Evolutionary conservation across 2,113 vertebrate species (phyloP).

Genomic region (Callopanchax toddi): DNA sequence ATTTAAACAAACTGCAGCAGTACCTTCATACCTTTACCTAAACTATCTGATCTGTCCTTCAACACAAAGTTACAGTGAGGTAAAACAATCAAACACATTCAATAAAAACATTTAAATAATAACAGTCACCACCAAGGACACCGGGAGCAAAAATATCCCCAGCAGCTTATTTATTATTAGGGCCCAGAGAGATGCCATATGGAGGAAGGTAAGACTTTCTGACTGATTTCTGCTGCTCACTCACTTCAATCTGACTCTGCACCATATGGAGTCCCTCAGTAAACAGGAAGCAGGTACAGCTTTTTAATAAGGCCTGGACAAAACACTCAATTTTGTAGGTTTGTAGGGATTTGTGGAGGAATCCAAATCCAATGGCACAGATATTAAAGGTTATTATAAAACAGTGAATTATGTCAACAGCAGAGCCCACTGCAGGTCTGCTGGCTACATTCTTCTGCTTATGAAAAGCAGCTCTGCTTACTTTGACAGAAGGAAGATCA

Average conservation of each 20-base stretch:
- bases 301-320: conserved; percentile 35
- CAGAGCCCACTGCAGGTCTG: conserved; percentile 11
- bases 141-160: conserved; percentile 4
- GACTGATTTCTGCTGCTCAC: conserved; percentile 25
- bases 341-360: conserved; percentile 61
- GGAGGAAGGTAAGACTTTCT: conserved; percentile 6
- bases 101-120: not conserved
- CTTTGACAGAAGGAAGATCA: conserved; percentile 32
- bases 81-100: not conserved
- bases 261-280: conserved; percentile 3
- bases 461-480: conserved; percentile 33
- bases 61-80: not conserved
- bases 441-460: conserved; percentile 50
- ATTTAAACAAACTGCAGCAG: too few species aligned
- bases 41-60: not conserved
- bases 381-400: conserved; percentile 48
- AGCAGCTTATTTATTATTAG: not conserved
- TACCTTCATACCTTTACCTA: too few species aligned
- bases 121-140: not conserved
- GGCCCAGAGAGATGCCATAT: not conserved
- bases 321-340: conserved; percentile 44
- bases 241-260: conserved; percentile 29
- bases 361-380: conserved; percentile 48
- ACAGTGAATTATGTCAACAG: conserved; percentile 23
- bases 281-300: conserved; percentile 33